Base-by-base conservation (phyloP, 2,797 vertebrate species). In the Toxotes lorentzi region DNA sequence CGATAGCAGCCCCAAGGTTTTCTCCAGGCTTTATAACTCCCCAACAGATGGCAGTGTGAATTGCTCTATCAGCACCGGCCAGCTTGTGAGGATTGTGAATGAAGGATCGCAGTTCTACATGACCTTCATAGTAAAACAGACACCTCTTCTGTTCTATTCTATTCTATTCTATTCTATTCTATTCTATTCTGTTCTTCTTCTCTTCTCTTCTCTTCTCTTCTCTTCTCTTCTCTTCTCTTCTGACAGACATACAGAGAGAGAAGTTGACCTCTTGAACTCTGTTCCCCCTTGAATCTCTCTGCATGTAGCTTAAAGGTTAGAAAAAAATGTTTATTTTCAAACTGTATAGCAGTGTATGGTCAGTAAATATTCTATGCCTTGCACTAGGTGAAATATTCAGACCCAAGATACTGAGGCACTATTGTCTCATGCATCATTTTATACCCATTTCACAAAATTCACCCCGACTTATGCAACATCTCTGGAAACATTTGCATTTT, bases 21-120 rank as follows among this genome's bases (percentile, higher is more conserved):
- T 48, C 70, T 82, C 66, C 45, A 63, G 73, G 66, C 87, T 59
- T 87, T 67, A 9, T 17, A 43, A 74, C 63, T 86, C 74, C 86
- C 93, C 94, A 94, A 94, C 92, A 94, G 92, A 91, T 93, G 93
- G 92, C 92, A 91, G 87, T 93, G 79, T 93, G 92, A 92, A 87
- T 89, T 77, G 69, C 77, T 79, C 47, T 82, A 74, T 86, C 73
- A 14, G 66, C 76, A 51, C 67, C 50, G 77, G 67, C 60, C 85
- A 10, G 74, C 61, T 62, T 34, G 5, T 45, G 58, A 79, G 27
- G 63, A n/a, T 38, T 40, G 61, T 64, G 54, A 56, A 51, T 64
- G 38, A 59, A 40, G 19, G n/a, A 54, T 35, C 2, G 19, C 56
- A 56, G 11, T 4, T 60, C 50, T 34, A 47, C 51, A 57, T 34